Evolutionary conservation across 1,140 invertebrate species (phyloP).

Genomic region (Yoshiicerus persimilis): DNA sequence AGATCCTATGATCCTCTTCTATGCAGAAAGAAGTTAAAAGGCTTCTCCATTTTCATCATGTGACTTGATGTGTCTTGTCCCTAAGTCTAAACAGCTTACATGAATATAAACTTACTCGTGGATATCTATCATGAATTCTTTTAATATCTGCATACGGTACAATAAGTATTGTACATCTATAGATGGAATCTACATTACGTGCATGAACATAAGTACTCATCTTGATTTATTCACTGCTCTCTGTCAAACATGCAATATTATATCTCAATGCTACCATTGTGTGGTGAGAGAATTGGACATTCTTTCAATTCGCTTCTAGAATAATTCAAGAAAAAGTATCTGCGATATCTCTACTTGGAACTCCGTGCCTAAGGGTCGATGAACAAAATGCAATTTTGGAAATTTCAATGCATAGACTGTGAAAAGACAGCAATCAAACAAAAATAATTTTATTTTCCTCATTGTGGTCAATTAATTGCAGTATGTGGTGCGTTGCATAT

Average conservation of each 20-base stretch:
- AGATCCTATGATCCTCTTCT: background rate
- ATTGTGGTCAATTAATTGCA: too few species aligned
- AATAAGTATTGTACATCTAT: background rate
- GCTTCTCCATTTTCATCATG: slow-evolving; percentile 1
- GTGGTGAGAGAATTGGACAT: background rate
- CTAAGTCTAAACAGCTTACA: background rate
- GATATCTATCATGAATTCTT: background rate
- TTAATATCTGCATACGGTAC: background rate
- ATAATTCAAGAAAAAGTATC: too few species aligned
- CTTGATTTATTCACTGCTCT: background rate
- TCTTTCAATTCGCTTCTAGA: too few species aligned
- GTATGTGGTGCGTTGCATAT: too few species aligned
- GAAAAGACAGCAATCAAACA: too few species aligned
- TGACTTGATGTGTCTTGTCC: background rate
- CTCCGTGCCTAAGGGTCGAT: too few species aligned
- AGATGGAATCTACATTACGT: background rate
- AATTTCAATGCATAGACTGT: too few species aligned
- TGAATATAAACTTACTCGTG: background rate
- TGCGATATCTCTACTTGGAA: too few species aligned
- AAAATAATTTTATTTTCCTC: too few species aligned
- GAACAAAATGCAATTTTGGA: too few species aligned
- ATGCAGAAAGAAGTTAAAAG: background rate
- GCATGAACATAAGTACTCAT: background rate
- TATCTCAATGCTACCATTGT: background rate
- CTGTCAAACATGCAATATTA: background rate